Conservation (phyloP, 2,797 vertebrate genomes). For the Poecilia velifera region DNA sequence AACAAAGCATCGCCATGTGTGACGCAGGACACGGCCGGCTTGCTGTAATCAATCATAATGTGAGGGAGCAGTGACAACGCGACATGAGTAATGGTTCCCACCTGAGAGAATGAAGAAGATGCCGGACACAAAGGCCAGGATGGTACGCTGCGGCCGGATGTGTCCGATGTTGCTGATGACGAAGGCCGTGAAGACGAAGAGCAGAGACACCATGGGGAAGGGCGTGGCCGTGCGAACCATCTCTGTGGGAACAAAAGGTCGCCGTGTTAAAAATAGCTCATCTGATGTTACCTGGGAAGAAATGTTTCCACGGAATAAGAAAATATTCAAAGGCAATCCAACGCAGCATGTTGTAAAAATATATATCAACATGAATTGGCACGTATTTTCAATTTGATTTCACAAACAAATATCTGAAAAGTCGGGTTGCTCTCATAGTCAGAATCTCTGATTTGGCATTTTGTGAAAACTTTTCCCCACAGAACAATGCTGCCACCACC, state of each 20-base stretch:
- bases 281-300: slow-evolving; percentile 11
- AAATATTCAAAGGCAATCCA: background rate
- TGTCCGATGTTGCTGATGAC: slow-evolving; percentile 97
- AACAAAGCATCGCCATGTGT: slow-evolving; percentile 54
- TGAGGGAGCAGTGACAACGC: slow-evolving; percentile 20
- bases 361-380: background rate
- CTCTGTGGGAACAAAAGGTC: slow-evolving; percentile 76
- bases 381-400: background rate
- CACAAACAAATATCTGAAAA: background rate
- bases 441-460: background rate
- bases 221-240: slow-evolving; percentile 92
- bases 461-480: background rate
- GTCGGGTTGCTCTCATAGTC: background rate
- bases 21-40: slow-evolving; percentile 53
- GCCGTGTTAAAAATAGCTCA: slow-evolving; percentile 23
- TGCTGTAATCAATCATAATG: slow-evolving; percentile 57
- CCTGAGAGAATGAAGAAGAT: slow-evolving; percentile 97
- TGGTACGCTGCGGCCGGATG: slow-evolving; percentile 94
- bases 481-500: background rate
- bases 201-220: slow-evolving; percentile 93
- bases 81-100: slow-evolving; percentile 59
- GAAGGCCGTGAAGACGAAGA: slow-evolving; percentile 94
- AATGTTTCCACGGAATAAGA: background rate
- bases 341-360: background rate
- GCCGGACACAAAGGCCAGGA: slow-evolving; percentile 92